Evolutionary conservation across 2,797 vertebrate species (phyloP).

Genomic region (Chiroxiphia lanceolata): DNA sequence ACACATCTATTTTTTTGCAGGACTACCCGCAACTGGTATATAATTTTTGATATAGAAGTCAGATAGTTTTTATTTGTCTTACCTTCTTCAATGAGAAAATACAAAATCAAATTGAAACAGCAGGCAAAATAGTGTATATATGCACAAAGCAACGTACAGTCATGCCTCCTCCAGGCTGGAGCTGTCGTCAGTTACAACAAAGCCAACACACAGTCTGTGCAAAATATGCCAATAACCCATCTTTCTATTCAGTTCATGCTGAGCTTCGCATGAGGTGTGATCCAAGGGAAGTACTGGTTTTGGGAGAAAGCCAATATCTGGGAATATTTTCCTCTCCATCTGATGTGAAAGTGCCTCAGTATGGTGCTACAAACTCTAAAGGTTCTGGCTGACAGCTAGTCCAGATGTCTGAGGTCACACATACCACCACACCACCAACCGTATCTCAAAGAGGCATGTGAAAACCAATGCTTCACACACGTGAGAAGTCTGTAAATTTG

Average conservation of each 20-base stretch:
- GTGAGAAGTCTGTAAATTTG: neutral
- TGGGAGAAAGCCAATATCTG: conserved; percentile 11
- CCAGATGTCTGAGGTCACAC: conserved; percentile 42
- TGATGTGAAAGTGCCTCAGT: conserved; percentile 22
- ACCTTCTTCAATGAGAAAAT: conserved; percentile 12
- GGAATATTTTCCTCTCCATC: conserved; percentile 50
- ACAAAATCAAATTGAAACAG: conserved; percentile 39
- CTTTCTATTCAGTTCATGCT: conserved; percentile 41
- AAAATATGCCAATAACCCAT: conserved; percentile 15
- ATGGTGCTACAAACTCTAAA: neutral
- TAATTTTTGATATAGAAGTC: neutral
- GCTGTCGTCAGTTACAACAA: conserved; percentile 14
- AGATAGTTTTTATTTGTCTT: conserved; percentile 12
- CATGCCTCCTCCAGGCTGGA: neutral
- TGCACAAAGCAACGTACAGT: conserved; percentile 2
- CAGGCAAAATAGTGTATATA: neutral
- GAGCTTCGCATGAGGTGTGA: conserved; percentile 17
- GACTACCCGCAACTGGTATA: neutral
- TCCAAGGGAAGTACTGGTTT: conserved; percentile 1
- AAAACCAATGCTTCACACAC: conserved; percentile 1
- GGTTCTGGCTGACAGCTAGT: conserved; percentile 16
- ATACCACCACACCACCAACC: conserved; percentile 15
- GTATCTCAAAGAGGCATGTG: conserved; percentile 13
- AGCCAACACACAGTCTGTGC: conserved; percentile 16
- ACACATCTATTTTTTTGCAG: neutral